Evolutionary conservation across 1,140 invertebrate genomes (phyloP).

Genomic region (Psilanteris sp.): DNA sequence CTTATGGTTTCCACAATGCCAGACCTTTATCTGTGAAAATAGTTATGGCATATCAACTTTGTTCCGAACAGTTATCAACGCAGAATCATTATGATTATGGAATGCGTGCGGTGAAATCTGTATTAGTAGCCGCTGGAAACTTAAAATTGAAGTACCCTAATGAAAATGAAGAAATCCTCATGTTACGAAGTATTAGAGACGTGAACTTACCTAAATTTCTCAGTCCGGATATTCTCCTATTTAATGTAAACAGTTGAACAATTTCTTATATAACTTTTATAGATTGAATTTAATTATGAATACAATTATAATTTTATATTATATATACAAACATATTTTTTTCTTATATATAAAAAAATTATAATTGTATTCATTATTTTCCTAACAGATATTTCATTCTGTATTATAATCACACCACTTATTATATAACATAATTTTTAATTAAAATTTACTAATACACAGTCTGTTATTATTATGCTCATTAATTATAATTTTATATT

Average conservation of each 20-base stretch:
- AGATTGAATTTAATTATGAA: no score
- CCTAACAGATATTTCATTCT: no score
- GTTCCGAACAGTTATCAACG: slow-evolving; percentile 96
- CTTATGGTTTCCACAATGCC: slow-evolving; percentile 94
- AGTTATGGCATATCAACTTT: slow-evolving; percentile 94
- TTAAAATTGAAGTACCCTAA: slow-evolving; percentile 94
- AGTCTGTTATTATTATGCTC: no score
- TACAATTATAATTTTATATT: neutral
- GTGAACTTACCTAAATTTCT: slow-evolving; percentile 97
- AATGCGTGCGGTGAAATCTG: slow-evolving; percentile 93
- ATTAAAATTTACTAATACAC: no score
- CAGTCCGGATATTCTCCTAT: slow-evolving; percentile 92
- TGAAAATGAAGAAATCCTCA: slow-evolving; percentile 90
- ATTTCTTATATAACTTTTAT: no score
- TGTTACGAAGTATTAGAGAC: slow-evolving; percentile 94
- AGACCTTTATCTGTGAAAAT: slow-evolving; percentile 95
- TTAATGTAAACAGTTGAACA: no score
- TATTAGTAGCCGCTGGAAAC: slow-evolving; percentile 93
- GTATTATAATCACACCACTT: no score
- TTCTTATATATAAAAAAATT: no score
- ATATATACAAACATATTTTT: no score
- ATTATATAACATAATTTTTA: no score
- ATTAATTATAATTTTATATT: slow-evolving; percentile 71
- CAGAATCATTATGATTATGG: slow-evolving; percentile 98
- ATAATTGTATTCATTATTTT: no score